phyloP scores from a whole-genome alignment of 2,113 vertebrate genomes.

The Pholis gunnellus region DNA sequence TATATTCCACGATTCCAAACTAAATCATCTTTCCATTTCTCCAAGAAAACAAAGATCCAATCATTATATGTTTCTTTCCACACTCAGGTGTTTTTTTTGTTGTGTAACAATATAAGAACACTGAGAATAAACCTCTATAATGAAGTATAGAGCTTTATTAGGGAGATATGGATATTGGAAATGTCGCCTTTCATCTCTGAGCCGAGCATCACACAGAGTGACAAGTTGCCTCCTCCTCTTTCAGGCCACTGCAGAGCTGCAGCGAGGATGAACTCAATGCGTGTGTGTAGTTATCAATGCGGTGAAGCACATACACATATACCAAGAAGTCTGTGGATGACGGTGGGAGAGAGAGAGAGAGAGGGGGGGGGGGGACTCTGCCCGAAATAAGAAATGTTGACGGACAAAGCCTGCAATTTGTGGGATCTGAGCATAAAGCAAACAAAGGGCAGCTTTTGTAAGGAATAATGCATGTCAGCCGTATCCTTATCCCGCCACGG shows the following conservation, averaged over 20 bases:
- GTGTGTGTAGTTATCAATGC: constrained; percentile 49
- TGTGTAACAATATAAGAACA: not conserved
- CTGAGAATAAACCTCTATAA: not conserved
- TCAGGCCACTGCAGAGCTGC: not conserved
- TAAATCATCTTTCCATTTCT: not conserved
- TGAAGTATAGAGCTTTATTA: not conserved
- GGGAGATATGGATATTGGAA: not conserved
- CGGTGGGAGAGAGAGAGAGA: constrained; percentile 8
- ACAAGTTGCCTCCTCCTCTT: not conserved
- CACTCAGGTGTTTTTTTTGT: too few relatives aligned
- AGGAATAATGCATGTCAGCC: constrained; percentile 84
- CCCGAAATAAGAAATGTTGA: constrained; percentile 77
- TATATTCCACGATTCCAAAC: not conserved
- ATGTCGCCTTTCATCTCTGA: not conserved
- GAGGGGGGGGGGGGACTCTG: constrained; percentile 13
- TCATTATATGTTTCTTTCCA: not conserved
- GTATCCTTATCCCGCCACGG: constrained; percentile 71
- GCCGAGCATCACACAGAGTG: not conserved
- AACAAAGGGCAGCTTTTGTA: constrained; percentile 83
- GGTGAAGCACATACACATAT: constrained; percentile 43
- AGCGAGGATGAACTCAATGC: not conserved
- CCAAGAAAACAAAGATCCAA: too few relatives aligned
- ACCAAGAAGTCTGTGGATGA: constrained; percentile 38
- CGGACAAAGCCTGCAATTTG: constrained; percentile 84
- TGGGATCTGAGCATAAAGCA: constrained; percentile 80